Evolutionary conservation across 2,113 vertebrate species (phyloP).

Genomic region (Turdus rufiventris): DNA sequence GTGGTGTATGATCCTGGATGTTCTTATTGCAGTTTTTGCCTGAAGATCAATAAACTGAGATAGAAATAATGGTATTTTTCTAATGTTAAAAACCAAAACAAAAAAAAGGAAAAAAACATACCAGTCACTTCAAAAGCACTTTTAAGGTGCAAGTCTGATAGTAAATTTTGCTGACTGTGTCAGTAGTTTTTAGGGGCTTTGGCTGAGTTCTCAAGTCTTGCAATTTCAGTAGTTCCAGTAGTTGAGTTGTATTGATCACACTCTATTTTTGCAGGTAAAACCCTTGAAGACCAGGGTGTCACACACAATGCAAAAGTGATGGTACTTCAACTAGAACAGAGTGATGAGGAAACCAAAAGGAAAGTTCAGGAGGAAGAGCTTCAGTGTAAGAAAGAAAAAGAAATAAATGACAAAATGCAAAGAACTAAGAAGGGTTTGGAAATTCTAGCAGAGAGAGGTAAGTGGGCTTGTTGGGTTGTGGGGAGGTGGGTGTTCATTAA

Average conservation of each 20-base stretch:
- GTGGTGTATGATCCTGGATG: neutral
- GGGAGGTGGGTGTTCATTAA: neutral
- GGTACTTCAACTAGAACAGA: constrained; percentile 84
- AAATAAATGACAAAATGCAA: constrained; percentile 74
- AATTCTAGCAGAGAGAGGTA: constrained; percentile 91
- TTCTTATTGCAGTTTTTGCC: neutral
- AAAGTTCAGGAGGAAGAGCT: constrained; percentile 75
- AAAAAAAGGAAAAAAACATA: neutral
- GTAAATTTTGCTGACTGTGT: neutral
- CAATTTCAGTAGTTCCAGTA: neutral
- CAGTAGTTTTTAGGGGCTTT: neutral
- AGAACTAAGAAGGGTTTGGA: constrained; percentile 88
- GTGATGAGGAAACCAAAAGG: constrained; percentile 76
- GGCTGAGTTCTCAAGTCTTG: neutral
- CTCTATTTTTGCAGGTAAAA: constrained; percentile 67
- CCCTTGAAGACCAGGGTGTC: constrained; percentile 84
- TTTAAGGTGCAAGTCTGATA: neutral
- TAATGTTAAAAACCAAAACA: neutral
- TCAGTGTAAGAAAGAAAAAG: constrained; percentile 69
- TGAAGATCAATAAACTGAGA: neutral
- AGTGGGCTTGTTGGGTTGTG: neutral
- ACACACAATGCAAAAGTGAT: constrained; percentile 90
- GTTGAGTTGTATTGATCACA: neutral
- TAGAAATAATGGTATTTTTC: neutral
- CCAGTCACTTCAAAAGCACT: neutral